Evolutionary conservation across 2,888 invertebrate species (phyloP), one percentile per base, ranked within the genome.

Genomic region (Auanema sp.): DNA sequence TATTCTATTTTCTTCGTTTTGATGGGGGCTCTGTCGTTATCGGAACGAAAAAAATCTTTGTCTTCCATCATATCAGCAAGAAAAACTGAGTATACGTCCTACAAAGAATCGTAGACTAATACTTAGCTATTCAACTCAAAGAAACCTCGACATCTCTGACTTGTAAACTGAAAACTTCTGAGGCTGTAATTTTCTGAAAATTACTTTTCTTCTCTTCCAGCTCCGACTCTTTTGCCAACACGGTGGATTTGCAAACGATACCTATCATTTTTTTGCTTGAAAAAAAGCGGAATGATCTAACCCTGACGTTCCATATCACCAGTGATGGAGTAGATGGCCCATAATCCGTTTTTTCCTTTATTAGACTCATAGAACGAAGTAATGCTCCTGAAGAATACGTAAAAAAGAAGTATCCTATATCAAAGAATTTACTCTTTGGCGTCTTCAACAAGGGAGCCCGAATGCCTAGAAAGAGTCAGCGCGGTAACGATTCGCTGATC

Each of bases 31-130:
- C 57, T 25, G 16, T 18, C 18, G 49, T 25, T 42, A 18, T 62
- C 62, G 12, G 16, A 49, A 41, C 62, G 62, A 62, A 62, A 62
- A 57, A 62, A 62, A 56, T 50, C 24, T 8, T 56, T 43, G 42
- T 62, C 62, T 42, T 62, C 56, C 16, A 62, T 14, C n/a, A 41
- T 21, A 49, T 62, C 62, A 21, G 25, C n/a, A 14, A 57, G 50
- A 23, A 62, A 25, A 33, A 57, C 23, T 11, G 49, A 12, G 21
- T 49, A 24, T 21, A 62, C 12, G 8, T 50, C 54, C 60, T 60
- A 40, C 21, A 53, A 60, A 24, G 14, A 2, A 18, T 52, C 2
- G 21, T 57, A 23, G 12, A 11, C 12, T 52, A 2, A 50, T 3
- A 3, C 49, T 14, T 8, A 21, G 16, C 47, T 43, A 16, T 47